Evolutionary conservation across 2,797 vertebrate species (phyloP).

Genomic region (Enteromius unitaeniatus): DNA sequence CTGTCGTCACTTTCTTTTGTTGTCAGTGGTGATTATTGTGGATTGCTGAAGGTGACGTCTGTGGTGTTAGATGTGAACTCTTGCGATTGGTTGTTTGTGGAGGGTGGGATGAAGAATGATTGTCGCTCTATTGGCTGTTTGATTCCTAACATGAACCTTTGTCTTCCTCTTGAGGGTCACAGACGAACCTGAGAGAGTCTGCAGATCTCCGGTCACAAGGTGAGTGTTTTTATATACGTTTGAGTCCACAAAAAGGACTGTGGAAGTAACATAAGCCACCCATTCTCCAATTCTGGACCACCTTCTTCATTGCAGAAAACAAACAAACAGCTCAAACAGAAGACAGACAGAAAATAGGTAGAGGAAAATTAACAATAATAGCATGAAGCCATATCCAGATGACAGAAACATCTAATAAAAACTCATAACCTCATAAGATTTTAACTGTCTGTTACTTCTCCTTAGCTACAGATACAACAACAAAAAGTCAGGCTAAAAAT

Average conservation of each 20-base stretch:
- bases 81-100: slow-evolving; percentile 14
- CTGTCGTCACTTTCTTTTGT: slow-evolving; percentile 36
- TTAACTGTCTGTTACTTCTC: slow-evolving; percentile 69
- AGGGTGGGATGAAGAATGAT: not conserved
- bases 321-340: slow-evolving; percentile 34
- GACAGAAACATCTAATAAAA: not conserved
- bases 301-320: slow-evolving; percentile 32
- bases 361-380: not conserved
- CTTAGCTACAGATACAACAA: slow-evolving; percentile 67
- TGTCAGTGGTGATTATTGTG: slow-evolving; percentile 45
- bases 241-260: not conserved
- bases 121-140: slow-evolving; percentile 38
- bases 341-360: slow-evolving; percentile 39
- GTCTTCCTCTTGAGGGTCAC: slow-evolving; percentile 85
- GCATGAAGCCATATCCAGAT: not conserved
- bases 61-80: slow-evolving; percentile 1
- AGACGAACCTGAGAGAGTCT: slow-evolving; percentile 99
- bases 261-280: not conserved
- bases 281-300: not conserved
- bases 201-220: slow-evolving; percentile 99
- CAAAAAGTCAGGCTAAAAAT: slow-evolving; percentile 72
- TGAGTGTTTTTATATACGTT: slow-evolving; percentile 67
- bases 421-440: not conserved
- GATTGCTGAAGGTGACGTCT: slow-evolving; percentile 40
- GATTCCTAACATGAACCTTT: slow-evolving; percentile 77